A percentile compares a stretch with the other conserved stretches of the same genome.
Evolutionary conservation across 2,888 invertebrate genomes (phyloP).

Genomic region (Epirrhoe alternata): DNA sequence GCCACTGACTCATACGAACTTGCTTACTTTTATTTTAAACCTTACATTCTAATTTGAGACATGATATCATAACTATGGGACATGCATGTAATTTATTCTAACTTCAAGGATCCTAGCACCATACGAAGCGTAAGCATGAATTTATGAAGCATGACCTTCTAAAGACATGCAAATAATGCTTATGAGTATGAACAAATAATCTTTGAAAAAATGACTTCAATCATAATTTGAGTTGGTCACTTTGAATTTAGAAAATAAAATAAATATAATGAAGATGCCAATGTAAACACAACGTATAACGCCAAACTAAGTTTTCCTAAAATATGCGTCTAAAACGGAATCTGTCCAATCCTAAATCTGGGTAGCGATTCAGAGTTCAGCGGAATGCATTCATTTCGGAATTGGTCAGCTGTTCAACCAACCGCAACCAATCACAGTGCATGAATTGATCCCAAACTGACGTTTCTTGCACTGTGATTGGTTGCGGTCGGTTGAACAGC

Average conservation of each 20-base stretch:
- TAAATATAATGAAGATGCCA: slow-evolving; percentile 37
- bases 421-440: too few relatives aligned
- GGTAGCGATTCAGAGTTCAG: too few relatives aligned
- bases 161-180: slow-evolving; percentile 51
- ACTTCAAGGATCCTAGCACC: slow-evolving; percentile 36
- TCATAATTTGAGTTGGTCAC: slow-evolving; percentile 12
- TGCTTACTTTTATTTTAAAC: too few relatives aligned
- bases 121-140: slow-evolving; percentile 63
- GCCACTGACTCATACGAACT: too few relatives aligned
- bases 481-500: too few relatives aligned
- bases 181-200: slow-evolving; percentile 30
- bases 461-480: too few relatives aligned
- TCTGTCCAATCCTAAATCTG: too few relatives aligned
- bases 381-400: too few relatives aligned
- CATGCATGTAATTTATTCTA: slow-evolving; percentile 33
- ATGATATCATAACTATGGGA: slow-evolving; percentile 3
- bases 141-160: slow-evolving; percentile 52
- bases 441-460: too few relatives aligned
- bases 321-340: not conserved
- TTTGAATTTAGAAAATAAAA: slow-evolving; percentile 16
- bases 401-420: too few relatives aligned
- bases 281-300: slow-evolving; percentile 44
- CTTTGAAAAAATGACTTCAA: slow-evolving; percentile 10
- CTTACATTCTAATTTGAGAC: not conserved
- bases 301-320: slow-evolving; percentile 33